Evolutionary conservation across 2,888 invertebrate species (phyloP), one percentile per base, ranked within the genome.

Genomic region (Folsomia candida): DNA sequence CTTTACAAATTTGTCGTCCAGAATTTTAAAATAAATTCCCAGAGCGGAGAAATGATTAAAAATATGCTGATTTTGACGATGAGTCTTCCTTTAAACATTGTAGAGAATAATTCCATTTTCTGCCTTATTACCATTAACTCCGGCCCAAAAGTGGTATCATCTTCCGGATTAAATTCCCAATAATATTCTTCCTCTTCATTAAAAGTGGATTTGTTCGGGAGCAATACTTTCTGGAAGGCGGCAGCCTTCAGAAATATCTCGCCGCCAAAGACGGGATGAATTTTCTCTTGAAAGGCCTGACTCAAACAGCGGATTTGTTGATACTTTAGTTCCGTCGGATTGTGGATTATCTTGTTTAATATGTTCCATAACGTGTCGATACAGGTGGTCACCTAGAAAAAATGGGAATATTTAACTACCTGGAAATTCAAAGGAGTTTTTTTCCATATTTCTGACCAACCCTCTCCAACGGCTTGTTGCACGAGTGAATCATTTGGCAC

Each of bases 321-420:
- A 83, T 89, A 98, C 82, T 97, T 98, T 72, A 91, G 90, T 81
- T 96, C 94, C 0, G 87, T 87, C 0, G 95, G 95, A 83, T 93
- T 87, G 60, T 88, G 88, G 1, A 93, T 86, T 54, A 97, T 91
- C 82, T 98, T 98, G 81, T 94, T 92, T 79, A 97, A 84, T 85
- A 96, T 96, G 83, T 93, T 94, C 80, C 88, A 88, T 14, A 98
- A 83, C 2, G 92, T 93, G 78, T 94, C 92, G 14, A 95, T 88
- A 81, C 97, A 94, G 1, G 87, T 86, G 60, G 89, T 89, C 18
- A 94, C 87, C 90, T 89, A 81, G 18, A 83, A 82, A n/a, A n/a
- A n/a, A n/a, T n/a, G n/a, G n/a, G n/a, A n/a, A n/a, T n/a, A n/a
- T n/a, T n/a, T n/a, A n/a, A n/a, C n/a, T n/a, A n/a, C n/a, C n/a